Evolutionary conservation across 2,888 invertebrate genomes (phyloP), one percentile per base, ranked within the genome.

Genomic region (Chrysolina oricalcia): DNA sequence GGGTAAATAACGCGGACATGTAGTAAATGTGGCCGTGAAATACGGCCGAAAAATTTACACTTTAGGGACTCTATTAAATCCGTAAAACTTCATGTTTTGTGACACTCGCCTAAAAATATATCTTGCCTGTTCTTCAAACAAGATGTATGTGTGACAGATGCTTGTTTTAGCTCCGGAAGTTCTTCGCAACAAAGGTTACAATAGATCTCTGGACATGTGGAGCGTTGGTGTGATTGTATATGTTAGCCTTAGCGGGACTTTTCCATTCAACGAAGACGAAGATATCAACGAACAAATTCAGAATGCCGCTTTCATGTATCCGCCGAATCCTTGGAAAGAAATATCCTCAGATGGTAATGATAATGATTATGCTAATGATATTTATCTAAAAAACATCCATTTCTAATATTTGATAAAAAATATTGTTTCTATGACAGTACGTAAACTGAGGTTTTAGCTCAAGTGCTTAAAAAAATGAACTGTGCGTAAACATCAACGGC

Each of bases 301-400:
- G 90, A 99, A 99, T 91, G 99, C 99, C 43, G 98, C 98, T 72
- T 99, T 99, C 89, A 99, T 99, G 99, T 99, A 99, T 91, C 99
- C 99, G 56, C 96, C 97, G 23, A 94, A 94, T 89, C 98, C 99
- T 0, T 99, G 99, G 99, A 95, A 96, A 86, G 97, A 98, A 88
- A 97, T 99, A 86, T 98, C 98, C 35, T 93, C 93, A 64, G 94
- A 96, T 89, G 97, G 96, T 96, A 89, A 74, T 46, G 41, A 27
- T 43, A 69, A 3, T 27, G 41, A 27, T 43, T 66, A 3, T 27
- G 35, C 6, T 46, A 46, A 46, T 46, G 4, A 46, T 15, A 46
- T 46, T 46, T 46, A 15, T 35, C 35, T 35, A 35, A 35, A 8
- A 35, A 35, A 35, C 8, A 35, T 35, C 6, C n/a, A n/a, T n/a